Evolutionary conservation across 2,888 invertebrate species (phyloP), one percentile per base, ranked within the genome.

Genomic region (Vanessa cardui): DNA sequence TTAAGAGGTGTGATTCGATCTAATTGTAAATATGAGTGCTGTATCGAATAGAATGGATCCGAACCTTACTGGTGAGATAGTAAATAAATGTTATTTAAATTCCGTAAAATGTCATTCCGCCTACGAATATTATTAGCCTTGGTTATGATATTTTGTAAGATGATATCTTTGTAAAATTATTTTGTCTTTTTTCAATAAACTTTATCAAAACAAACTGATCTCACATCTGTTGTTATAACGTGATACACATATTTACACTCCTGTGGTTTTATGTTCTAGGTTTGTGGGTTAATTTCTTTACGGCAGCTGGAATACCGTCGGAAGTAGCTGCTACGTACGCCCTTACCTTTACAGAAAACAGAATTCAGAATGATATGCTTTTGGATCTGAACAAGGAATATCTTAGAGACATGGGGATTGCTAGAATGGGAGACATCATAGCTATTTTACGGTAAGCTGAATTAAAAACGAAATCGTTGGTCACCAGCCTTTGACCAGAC

Each of bases 261-360:
- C 12, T 39, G 12, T 9, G 9, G 9, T 39, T 9, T 9, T 20
- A 16, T 52, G 2, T 72, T 75, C 61, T 77, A 95, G 95, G 94
- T 58, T 93, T 94, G 85, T 98, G 98, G 98, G 95, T 97, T 44
- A 96, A 94, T 77, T 98, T 98, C 83, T 98, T 98, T 89, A 95
- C 95, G 63, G 95, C 96, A 52, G 96, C 97, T 15, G 97, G 98
- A 2, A 96, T 98, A 73, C 97, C 97, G 0, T 93, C 95, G 0
- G 95, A 96, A 58, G 95, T 96, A 61, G 95, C 96, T 0, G 96
- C 96, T 0, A 96, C 95, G 68, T 98, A 98, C 86, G 97, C 98
- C 0, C 94, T 97, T 26, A 96, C 96, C 8, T 98, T 98, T 83
- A 95, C 96, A 0, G 97, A 97, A 80, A 97, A 98, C 86, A 94